phyloP scores from a whole-genome alignment of 2,113 vertebrate genomes.

The Cebus imitator region DNA sequence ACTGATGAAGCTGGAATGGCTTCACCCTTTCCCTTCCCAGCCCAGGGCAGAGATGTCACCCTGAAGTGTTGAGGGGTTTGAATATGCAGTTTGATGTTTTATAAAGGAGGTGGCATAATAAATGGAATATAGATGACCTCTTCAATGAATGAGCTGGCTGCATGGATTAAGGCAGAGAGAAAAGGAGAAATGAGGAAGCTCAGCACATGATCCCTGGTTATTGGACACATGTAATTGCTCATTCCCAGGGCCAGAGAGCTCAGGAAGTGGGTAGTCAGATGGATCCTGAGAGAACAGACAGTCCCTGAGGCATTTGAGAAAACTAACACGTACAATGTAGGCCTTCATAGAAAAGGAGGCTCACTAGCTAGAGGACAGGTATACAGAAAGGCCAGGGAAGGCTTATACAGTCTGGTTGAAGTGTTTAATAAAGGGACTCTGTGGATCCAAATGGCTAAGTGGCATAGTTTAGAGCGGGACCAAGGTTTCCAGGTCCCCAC shows the following conservation, averaged over 20 bases:
- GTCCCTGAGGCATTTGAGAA: neutral
- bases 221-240: neutral
- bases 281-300: neutral
- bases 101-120: neutral
- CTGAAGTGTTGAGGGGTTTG: neutral
- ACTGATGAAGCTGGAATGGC: neutral
- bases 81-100: neutral
- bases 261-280: neutral
- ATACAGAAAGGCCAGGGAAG: neutral
- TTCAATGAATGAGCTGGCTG: neutral
- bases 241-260: neutral
- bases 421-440: neutral
- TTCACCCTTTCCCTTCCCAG: too few relatives aligned
- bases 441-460: neutral
- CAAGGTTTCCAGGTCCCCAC: neutral
- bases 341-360: neutral
- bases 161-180: neutral
- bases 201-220: neutral
- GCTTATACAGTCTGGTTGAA: neutral
- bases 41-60: neutral
- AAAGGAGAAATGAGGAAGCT: neutral
- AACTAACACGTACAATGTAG: neutral
- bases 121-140: neutral
- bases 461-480: neutral
- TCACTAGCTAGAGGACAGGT: neutral